Conservation (phyloP, 2,113 vertebrate species). For the Uropsilus gracilis region DNA sequence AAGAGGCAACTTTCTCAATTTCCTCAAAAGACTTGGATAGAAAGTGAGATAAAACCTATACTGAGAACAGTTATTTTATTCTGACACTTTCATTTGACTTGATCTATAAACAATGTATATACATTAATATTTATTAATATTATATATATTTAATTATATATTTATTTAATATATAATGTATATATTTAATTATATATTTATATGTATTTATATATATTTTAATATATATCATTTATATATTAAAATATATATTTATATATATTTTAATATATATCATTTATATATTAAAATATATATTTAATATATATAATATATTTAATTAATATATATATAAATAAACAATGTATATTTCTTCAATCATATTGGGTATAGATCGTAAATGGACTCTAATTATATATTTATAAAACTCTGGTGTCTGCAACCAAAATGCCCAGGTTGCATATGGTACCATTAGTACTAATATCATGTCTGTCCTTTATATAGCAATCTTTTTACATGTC, state of each 20-base stretch:
- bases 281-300: too few species aligned
- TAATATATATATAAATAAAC: too few species aligned
- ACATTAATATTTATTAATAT: too few species aligned
- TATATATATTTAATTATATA: too few species aligned
- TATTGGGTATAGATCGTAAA: constrained; percentile 18
- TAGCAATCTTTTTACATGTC: background rate
- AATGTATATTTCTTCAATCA: constrained; percentile 6
- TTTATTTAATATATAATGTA: too few species aligned
- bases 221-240: too few species aligned
- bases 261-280: too few species aligned
- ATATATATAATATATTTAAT: too few species aligned
- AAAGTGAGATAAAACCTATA: background rate
- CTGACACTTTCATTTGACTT: background rate
- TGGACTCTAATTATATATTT: background rate
- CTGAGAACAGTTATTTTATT: background rate
- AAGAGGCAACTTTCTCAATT: constrained; percentile 21
- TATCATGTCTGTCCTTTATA: background rate
- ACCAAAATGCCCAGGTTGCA: background rate
- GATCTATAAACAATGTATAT: background rate
- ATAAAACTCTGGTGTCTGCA: background rate
- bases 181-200: too few species aligned
- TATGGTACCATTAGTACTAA: background rate
- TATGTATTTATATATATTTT: too few species aligned
- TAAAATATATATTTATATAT: too few species aligned
- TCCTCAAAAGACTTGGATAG: background rate